These are phyloP conservation scores for Hecatera dysodea DNA, from an alignment of 2,888 invertebrate genomes.

Conservation along the genomic window DNA sequence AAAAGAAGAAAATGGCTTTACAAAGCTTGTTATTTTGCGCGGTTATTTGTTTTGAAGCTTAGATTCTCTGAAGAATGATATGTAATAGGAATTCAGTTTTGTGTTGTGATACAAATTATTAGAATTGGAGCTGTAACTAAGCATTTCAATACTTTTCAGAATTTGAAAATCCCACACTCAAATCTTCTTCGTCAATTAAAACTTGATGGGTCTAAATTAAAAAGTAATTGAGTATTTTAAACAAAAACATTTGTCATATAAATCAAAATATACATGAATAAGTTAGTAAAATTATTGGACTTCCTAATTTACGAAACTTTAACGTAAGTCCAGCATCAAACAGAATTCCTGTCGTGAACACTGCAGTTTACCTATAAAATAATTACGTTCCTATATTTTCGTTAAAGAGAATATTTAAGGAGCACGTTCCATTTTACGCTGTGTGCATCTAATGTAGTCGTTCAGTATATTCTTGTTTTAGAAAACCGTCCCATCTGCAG, in stretches of 20 bases:
- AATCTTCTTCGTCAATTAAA: no score
- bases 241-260: not conserved
- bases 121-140: no score
- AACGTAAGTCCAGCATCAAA: not conserved
- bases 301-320: not conserved
- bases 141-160: no score
- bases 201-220: no score
- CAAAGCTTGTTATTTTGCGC: slow-evolving; percentile 3
- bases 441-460: slow-evolving; percentile 28
- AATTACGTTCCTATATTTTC: slow-evolving; percentile 28
- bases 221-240: no score
- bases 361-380: slow-evolving; percentile 11
- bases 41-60: slow-evolving; percentile 23
- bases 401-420: slow-evolving; percentile 40
- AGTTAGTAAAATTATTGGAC: not conserved
- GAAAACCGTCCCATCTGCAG: slow-evolving; percentile 35
- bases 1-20: slow-evolving; percentile 21
- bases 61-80: not conserved
- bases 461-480: slow-evolving; percentile 48
- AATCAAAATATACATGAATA: not conserved
- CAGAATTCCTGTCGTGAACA: not conserved
- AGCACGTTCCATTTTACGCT: slow-evolving; percentile 46
- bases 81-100: not conserved
- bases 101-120: not conserved
- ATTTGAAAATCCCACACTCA: no score